These are phyloP conservation scores for Leucopsar rothschildi DNA, from an alignment of 2,113 vertebrate species.

Conservation along the genomic window DNA sequence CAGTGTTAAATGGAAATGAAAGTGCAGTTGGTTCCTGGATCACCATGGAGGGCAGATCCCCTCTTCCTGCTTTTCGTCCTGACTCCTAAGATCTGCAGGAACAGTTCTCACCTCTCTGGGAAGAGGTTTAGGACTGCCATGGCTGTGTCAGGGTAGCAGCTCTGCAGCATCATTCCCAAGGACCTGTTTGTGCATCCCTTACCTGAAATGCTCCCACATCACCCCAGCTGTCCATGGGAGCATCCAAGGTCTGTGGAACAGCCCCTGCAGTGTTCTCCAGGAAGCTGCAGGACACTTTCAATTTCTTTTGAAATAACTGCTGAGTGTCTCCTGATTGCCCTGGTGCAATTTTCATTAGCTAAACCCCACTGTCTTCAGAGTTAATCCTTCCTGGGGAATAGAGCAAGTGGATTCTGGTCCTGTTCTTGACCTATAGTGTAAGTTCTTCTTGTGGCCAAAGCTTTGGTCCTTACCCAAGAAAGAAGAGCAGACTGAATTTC, in stretches of 20 bases:
- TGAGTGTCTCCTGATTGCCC: background rate
- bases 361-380: background rate
- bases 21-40: background rate
- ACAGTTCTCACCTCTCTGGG: background rate
- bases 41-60: background rate
- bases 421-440: background rate
- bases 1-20: background rate
- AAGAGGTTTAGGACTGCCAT: background rate
- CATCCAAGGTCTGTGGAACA: background rate
- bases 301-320: background rate
- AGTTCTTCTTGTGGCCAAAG: background rate
- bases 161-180: fast-evolving
- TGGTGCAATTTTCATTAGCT: background rate
- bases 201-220: background rate
- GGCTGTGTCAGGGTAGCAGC: background rate
- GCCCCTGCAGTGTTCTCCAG: background rate
- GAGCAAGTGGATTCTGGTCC: background rate
- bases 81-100: background rate
- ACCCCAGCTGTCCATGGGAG: background rate
- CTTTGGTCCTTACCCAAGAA: background rate
- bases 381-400: background rate
- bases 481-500: background rate
- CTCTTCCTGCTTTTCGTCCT: background rate
- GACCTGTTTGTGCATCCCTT: background rate
- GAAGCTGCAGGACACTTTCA: background rate